phyloP scores from a whole-genome alignment of 2,888 invertebrate genomes.

The Catocala sponsa region DNA sequence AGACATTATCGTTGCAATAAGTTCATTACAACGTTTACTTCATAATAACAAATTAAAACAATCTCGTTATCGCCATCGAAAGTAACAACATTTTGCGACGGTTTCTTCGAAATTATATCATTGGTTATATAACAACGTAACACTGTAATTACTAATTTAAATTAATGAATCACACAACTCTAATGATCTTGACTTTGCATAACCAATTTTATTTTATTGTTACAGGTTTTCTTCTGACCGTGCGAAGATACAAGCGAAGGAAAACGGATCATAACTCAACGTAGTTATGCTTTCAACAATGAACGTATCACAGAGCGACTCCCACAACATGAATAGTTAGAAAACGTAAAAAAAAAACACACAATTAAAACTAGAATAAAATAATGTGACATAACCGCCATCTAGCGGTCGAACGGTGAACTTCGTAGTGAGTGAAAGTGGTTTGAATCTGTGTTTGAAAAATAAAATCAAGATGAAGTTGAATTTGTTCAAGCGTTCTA shows the following conservation, averaged over 20 bases:
- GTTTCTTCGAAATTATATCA: conserved; percentile 7
- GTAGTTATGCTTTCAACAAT: conserved; percentile 62
- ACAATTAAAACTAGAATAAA: conserved; percentile 44
- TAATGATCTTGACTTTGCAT: conserved; percentile 27
- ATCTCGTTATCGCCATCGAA: conserved; percentile 5
- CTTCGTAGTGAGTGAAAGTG: conserved; percentile 66
- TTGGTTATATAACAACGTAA: conserved; percentile 17
- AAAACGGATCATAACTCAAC: conserved; percentile 59
- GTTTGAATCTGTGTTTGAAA: conserved; percentile 34
- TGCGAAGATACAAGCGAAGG: conserved; percentile 60
- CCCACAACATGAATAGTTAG: conserved; percentile 68
- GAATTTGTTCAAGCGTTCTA: conserved; percentile 92
- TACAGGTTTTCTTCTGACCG: conserved; percentile 73
- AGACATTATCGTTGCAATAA: not conserved
- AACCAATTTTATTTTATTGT: conserved; percentile 64
- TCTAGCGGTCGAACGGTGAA: conserved; percentile 66
- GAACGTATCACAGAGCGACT: conserved; percentile 56
- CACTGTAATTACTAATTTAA: conserved; percentile 17
- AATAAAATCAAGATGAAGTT: conserved; percentile 82
- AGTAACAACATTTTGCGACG: conserved; percentile 1
- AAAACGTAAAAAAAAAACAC: conserved; percentile 67
- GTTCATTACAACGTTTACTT: conserved; percentile 9
- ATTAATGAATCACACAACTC: conserved; percentile 13
- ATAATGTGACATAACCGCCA: conserved; percentile 80
- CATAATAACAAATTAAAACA: not conserved